Evolutionary conservation across 2,797 vertebrate species (phyloP), one percentile per base, ranked within the genome.

Genomic region (Pipistrellus pygmaeus): DNA sequence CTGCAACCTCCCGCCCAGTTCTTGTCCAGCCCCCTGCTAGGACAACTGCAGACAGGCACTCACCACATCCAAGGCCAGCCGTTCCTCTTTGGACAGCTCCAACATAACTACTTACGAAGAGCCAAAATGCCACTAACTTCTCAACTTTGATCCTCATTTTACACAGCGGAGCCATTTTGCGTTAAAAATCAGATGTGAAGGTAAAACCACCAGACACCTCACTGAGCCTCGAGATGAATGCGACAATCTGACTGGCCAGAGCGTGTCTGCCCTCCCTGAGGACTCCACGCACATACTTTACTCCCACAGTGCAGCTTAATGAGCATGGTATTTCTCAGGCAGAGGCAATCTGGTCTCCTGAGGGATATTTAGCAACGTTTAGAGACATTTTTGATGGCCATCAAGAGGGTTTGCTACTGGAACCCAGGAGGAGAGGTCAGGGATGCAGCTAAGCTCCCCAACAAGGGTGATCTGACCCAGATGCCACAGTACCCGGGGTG

Each of bases 121-220:
- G 30, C 75, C 90, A 88, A 94, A 91, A 89, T 85, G 66, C 44
- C 44, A 68, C 53, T 87, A 14, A 68, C 62, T 95, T 93, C 60
- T 71, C 51, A 85, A 57, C 51, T 88, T 6, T 44, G 57, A 20
- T 85, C 66, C 62, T 93, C 60, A 95, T 78, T 88, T 87, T 78
- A 48, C 38, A 69, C 30, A 51, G 38, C 69, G 14, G 60, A 88
- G 75, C 11, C 35, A 83, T 62, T 69, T 88, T 89, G 57, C 94
- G 53, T 80, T 84, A 90, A 92, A 90, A 95, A 53, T 75, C 72
- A 94, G 78, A 86, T n/a, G 4, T 62, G 75, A 80, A 85, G 41
- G 71, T 48, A 71, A 90, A 66, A 66, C n/a, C 35, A 81, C 5
- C 11, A 30, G 78, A 85, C 55, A 73, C 12, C 20, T 44, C 32